Conservation (phyloP, 1,140 invertebrate species). For the Adelges cooleyi region DNA sequence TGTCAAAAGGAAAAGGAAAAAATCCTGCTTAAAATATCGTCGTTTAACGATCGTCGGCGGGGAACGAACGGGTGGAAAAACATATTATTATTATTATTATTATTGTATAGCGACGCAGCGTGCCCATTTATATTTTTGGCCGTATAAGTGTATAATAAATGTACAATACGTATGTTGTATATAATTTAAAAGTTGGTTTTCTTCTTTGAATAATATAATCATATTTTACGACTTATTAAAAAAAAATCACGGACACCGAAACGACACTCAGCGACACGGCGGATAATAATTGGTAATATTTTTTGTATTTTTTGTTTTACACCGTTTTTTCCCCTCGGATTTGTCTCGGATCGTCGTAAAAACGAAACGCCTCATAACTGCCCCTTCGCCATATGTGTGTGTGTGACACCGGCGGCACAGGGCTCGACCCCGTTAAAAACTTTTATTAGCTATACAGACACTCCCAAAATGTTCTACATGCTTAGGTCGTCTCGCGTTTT, state of each 20-base stretch:
- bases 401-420: neutral
- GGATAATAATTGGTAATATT: too few species aligned
- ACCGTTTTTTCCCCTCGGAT: too few species aligned
- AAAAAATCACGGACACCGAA: constrained; percentile 16
- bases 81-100: too few species aligned
- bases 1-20: constrained; percentile 14
- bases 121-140: constrained; percentile 2
- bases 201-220: constrained; percentile 11
- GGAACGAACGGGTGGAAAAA: neutral
- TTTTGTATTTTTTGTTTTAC: too few species aligned
- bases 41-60: constrained; percentile 16
- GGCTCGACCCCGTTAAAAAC: constrained; percentile 5
- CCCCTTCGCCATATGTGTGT: neutral
- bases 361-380: constrained; percentile 4
- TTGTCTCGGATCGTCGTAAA: neutral
- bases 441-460: constrained; percentile 21
- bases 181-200: neutral
- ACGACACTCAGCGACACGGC: constrained; percentile 5
- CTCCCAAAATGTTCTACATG: constrained; percentile 14
- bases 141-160: too few species aligned
- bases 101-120: too few species aligned
- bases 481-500: too few species aligned
- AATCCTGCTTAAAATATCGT: constrained; percentile 15
- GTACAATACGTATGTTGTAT: too few species aligned
- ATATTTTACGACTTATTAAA: constrained; percentile 28